These are phyloP conservation scores for Drymodes brunneopygia DNA, from an alignment of 2,113 vertebrate genomes.

Conservation along the genomic window DNA sequence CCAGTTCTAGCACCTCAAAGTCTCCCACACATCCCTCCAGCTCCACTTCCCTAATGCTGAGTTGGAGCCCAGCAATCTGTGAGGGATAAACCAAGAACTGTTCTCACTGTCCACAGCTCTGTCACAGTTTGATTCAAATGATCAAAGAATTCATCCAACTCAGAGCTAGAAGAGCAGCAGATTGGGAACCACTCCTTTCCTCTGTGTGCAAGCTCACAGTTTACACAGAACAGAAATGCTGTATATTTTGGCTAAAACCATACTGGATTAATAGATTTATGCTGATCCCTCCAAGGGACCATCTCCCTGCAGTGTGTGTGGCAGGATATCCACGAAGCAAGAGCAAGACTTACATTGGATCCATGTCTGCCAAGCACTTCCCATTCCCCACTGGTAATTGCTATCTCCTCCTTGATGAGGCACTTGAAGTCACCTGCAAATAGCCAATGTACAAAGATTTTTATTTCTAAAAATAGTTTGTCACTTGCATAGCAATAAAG, in stretches of 20 bases:
- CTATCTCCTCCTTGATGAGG: constrained; percentile 76
- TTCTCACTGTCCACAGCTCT: not conserved
- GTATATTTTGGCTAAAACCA: not conserved
- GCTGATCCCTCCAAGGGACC: not conserved
- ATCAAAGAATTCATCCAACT: not conserved
- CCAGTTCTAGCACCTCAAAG: not conserved
- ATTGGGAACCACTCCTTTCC: not conserved
- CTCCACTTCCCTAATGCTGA: not conserved
- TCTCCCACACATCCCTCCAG: accelerated
- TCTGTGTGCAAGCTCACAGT: not conserved
- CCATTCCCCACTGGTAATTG: constrained; percentile 81
- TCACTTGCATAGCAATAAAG: not conserved
- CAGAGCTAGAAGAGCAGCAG: not conserved
- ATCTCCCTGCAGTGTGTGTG: not conserved
- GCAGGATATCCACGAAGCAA: not conserved
- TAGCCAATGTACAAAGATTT: not conserved
- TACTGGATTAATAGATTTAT: not conserved
- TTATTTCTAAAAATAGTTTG: not conserved
- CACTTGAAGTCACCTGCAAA: constrained; percentile 80
- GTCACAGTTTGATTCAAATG: not conserved
- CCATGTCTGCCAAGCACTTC: constrained; percentile 83
- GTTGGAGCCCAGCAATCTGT: not conserved
- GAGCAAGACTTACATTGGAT: constrained; percentile 72
- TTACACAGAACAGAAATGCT: not conserved
- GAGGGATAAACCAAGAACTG: not conserved